Base-by-base conservation (phyloP, 2,113 vertebrate genomes). In the Hemibagrus wyckioides region DNA sequence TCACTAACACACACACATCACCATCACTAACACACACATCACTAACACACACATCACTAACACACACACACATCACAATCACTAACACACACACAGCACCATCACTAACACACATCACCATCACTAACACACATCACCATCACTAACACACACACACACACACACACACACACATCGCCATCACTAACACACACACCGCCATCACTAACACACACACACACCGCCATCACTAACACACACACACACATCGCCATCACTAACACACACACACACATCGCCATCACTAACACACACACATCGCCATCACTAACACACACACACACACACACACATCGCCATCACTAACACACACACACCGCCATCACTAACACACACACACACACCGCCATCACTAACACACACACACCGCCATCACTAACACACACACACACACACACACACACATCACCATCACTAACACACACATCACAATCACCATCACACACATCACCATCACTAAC, bases 341-440 rank as follows among this genome's bases (percentile, higher is more conserved):
- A 90, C 97, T 98, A 57, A 39, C n/a, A 77, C 50, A n/a, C 13
- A 0, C 15, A n/a, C 28, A 52, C 44, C 23, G 85, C 73, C 41
- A 50, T 15, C n/a, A n/a, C n/a, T 11, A 69, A 7, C 67, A 86
- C 80, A 67, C 17, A 21, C 65, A 33, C 14, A 36, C 14, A n/a
- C n/a, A n/a, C n/a, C n/a, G n/a, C n/a, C n/a, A n/a, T n/a, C n/a
- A 90, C 97, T 98, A 57, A 39, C n/a, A 77, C 50, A n/a, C 13
- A 0, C 15, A n/a, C 28, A 52, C 44, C 23, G 85, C 73, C 41
- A 50, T 15, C n/a, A n/a, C n/a, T 11, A 69, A 7, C 67, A 86
- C 80, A 67, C 17, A 21, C 65, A 33, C 1, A n/a, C n/a, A n/a
- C n/a, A n/a, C n/a, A n/a, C n/a, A n/a, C n/a, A n/a, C n/a, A n/a